These are phyloP conservation scores for Zaprionus ghesquierei DNA, from an alignment of 1,140 invertebrate genomes.

Conservation along the genomic window DNA sequence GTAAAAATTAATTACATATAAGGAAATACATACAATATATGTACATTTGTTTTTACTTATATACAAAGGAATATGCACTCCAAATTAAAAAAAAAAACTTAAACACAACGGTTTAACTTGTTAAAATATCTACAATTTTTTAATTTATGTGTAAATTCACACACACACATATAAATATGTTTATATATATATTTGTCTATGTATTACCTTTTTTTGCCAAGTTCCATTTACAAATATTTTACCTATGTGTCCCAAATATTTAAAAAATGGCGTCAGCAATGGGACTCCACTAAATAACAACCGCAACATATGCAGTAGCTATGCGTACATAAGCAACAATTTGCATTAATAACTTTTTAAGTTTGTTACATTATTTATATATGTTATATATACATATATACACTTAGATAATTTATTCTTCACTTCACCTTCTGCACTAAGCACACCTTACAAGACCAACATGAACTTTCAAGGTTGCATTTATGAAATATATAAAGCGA, in stretches of 20 bases:
- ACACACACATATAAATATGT: too few species aligned
- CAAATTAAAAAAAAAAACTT: too few species aligned
- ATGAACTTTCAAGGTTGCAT: conserved; percentile 41
- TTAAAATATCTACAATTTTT: too few species aligned
- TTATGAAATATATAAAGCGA: conserved; percentile 15
- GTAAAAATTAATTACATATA: too few species aligned
- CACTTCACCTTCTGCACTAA: conserved; percentile 44
- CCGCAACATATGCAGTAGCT: conserved; percentile 22
- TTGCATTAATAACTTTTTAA: conserved; percentile 10
- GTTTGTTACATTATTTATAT: conserved; percentile 6
- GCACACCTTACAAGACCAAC: conserved; percentile 36
- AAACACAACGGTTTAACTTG: too few species aligned
- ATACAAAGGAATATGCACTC: too few species aligned
- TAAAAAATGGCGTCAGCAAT: conserved; percentile 63
- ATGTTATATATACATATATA: conserved; percentile 4
- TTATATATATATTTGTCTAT: conserved; percentile 5
- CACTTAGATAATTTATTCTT: conserved; percentile 24
- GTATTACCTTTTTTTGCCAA: conserved; percentile 68
- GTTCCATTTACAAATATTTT: conserved; percentile 64
- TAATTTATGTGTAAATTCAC: conserved; percentile 1
- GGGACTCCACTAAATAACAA: conserved; percentile 34
- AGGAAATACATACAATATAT: too few species aligned
- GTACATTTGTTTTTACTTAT: too few species aligned
- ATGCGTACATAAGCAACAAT: conserved; percentile 16
- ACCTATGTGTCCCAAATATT: conserved; percentile 40